These are phyloP conservation scores for Isurus oxyrinchus DNA, from an alignment of 2,113 vertebrate species.

Conservation along the genomic window DNA sequence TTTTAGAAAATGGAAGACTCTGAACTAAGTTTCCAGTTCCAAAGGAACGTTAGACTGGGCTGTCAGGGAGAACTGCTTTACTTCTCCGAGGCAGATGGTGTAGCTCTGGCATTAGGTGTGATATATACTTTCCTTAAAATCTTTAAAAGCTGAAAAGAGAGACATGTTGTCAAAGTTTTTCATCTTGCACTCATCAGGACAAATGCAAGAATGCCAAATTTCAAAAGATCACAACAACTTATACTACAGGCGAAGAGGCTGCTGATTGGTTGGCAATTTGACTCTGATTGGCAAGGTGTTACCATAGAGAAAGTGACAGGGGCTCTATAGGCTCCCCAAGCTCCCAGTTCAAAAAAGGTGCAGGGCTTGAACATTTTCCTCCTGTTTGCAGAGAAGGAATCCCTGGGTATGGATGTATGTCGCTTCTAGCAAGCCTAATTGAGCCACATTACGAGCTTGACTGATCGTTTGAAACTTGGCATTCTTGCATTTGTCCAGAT, in stretches of 20 bases:
- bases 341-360: neutral
- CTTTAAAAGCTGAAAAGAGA: neutral
- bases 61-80: conserved; percentile 7
- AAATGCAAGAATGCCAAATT: neutral
- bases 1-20: neutral
- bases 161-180: neutral
- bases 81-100: neutral
- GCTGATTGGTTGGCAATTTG: neutral
- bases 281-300: neutral
- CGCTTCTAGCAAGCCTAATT: neutral
- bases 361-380: neutral
- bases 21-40: neutral
- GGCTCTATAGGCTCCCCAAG: neutral
- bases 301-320: neutral
- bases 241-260: neutral
- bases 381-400: neutral
- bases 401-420: neutral
- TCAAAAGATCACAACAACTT: neutral
- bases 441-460: neutral
- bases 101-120: neutral
- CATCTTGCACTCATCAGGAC: neutral
- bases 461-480: neutral
- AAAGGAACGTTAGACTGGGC: neutral
- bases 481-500: neutral
- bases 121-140: neutral